phyloP scores from a whole-genome alignment of 2,113 vertebrate species.

The Brienomyrus longianalis region DNA sequence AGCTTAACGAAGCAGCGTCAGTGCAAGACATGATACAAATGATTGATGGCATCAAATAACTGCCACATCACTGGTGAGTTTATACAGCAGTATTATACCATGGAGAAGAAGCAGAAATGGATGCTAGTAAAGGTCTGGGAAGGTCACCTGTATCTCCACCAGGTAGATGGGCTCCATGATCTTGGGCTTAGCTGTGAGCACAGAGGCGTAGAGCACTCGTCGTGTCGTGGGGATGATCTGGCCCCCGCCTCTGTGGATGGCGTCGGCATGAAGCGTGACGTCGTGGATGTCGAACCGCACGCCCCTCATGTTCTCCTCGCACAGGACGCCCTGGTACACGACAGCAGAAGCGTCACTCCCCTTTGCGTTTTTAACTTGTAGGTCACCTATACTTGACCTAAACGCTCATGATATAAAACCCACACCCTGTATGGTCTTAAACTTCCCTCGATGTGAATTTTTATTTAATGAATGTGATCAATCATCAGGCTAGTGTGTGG shows the following conservation, averaged over 20 bases:
- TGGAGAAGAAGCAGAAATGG: background rate
- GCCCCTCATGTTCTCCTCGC: conserved; percentile 49
- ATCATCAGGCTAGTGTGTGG: background rate
- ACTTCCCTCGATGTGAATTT: background rate
- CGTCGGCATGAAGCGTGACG: conserved; percentile 47
- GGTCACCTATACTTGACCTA: background rate
- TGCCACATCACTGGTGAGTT: background rate
- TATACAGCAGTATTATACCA: background rate
- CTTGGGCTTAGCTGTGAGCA: conserved; percentile 44
- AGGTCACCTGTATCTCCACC: conserved; percentile 53
- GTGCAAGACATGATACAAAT: background rate
- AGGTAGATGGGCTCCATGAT: conserved; percentile 54
- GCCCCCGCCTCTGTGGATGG: conserved; percentile 46
- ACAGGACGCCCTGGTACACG: conserved; percentile 43
- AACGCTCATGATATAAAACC: background rate
- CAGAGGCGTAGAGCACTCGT: conserved; percentile 44
- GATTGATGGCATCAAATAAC: background rate
- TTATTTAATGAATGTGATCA: background rate
- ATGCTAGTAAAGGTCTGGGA: background rate
- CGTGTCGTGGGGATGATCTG: conserved; percentile 52
- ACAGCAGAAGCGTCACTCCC: background rate
- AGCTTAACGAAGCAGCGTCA: background rate
- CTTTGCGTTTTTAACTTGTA: background rate
- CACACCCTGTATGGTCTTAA: background rate
- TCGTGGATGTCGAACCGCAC: conserved; percentile 49